Evolutionary conservation across 1,140 invertebrate genomes (phyloP), one percentile per base, ranked within the genome.

Genomic region (Thaumatotibia leucotreta): DNA sequence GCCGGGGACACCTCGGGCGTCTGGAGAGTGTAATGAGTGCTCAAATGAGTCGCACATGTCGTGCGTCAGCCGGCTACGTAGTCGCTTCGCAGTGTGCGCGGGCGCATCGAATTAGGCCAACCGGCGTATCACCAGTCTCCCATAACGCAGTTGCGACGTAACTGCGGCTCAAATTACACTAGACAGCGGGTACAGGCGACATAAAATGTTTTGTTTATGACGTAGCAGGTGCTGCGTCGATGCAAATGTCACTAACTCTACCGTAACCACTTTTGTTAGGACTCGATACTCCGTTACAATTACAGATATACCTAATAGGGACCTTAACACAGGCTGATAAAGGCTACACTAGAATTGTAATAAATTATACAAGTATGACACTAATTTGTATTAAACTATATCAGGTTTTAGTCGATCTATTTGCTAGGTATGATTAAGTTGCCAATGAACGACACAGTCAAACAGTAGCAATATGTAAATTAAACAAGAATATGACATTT

Each of bases 1-100:
- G 75, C 76, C 69, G 72, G 76, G n/a, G 82, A 87, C 86, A 89
- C 84, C 86, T 88, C 86, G 72, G 85, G 85, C 83, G 77, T 72
- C 74, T 73, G 75, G 68, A 75, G 73, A 69, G 63, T 65, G 76
- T 88, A 88, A 89, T 87, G 79, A 86, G 80, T 76, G 81, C 79
- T 80, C 87, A 88, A 88, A 89, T 89, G 88, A 86, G 83, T 82
- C 77, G 84, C 87, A 90, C 78, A 90, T 90, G 87, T 88, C 80
- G 17, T 66, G 71, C 79, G 85, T 77, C 88, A 88, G 84, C 84
- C 83, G 86, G 88, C 73, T 27, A 52, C 65, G 76, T 70, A 72
- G 69, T 72, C 65, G 77, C 80, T 79, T 76, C 76, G 73, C 69
- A 73, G 20, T 20, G 39, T 45, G 39, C 39, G 39, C 39, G n/a